Base-by-base conservation (phyloP, 2,888 invertebrate species). In the Empis livida region DNA sequence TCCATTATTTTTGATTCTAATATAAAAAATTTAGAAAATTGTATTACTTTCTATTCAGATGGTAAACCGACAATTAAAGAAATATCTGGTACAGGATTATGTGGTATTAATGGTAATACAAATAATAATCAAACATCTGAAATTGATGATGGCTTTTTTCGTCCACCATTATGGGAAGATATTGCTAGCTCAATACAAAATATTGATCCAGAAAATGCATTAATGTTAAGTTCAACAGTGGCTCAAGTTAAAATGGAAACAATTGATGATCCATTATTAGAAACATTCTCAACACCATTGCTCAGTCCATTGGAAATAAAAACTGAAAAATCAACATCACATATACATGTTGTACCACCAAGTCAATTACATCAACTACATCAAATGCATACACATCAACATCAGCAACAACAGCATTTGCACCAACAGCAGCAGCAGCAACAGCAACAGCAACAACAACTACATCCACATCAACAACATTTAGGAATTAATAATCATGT, bases 131-230 rank as follows among this genome's bases (percentile, higher is more conserved):
- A 27, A 27, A 9, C 23, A 27, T 27, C 23, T 44, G 65, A 67
- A 51, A 61, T 65, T 49, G 90, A 91, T 70, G 90, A 91, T 71
- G 84, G 85, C 46, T 90, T 87, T 71, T 79, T 88, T 57, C 82
- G 88, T 59, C 89, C 90, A 41, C 86, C 88, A 31, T 76, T 90
- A 39, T 91, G 91, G 91, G 90, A 91, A 71, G 90, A 91, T 73
- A 89, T 91, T 65, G 84, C 89, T 54, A 86, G 87, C 67, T 88
- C 88, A 62, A 88, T 90, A 70, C 82, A 88, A 65, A 90, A 89
- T 69, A 82, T 90, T 63, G 90, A 91, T 67, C 87, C 89, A 27
- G 89, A 89, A 67, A 90, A 90, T 65, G 88, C 89, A 46, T 84
- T 87, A 61, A 88, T 89, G 85, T 72, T 89, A 57, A 82, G 83